These are phyloP conservation scores for Selenia dentaria DNA, from an alignment of 2,888 invertebrate species.

Conservation along the genomic window DNA sequence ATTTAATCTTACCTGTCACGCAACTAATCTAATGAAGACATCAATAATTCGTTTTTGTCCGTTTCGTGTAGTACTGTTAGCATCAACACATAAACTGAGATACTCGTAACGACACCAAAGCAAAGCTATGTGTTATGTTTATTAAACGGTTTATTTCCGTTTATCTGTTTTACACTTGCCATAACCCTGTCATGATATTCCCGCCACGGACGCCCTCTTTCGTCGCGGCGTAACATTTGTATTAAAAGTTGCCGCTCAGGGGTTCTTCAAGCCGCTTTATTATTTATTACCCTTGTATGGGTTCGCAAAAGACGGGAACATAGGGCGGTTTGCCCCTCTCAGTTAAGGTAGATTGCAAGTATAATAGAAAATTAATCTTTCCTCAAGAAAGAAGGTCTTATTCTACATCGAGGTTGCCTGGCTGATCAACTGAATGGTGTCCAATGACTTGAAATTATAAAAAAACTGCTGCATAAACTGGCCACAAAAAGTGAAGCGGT, in stretches of 20 bases:
- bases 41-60: too few relatives aligned
- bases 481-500: too few relatives aligned
- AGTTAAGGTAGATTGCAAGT: background rate
- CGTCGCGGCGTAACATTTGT: conserved; percentile 43
- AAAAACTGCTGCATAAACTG: too few relatives aligned
- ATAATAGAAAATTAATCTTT: background rate
- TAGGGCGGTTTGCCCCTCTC: conserved; percentile 1
- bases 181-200: conserved; percentile 9
- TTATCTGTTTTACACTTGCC: conserved; percentile 7
- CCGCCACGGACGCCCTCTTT: conserved; percentile 24
- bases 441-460: too few relatives aligned
- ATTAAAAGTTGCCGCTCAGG: conserved; percentile 61
- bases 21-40: too few relatives aligned
- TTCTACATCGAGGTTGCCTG: too few relatives aligned
- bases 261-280: conserved; percentile 62
- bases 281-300: conserved; percentile 69
- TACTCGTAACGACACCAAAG: too few relatives aligned
- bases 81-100: too few relatives aligned
- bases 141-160: conserved; percentile 4
- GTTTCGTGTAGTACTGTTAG: too few relatives aligned
- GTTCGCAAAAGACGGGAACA: conserved; percentile 6
- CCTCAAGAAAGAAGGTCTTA: too few relatives aligned
- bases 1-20: too few relatives aligned
- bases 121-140: background rate
- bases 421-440: too few relatives aligned